Evolutionary conservation across 2,113 vertebrate species (phyloP).

Genomic region (Naja naja): DNA sequence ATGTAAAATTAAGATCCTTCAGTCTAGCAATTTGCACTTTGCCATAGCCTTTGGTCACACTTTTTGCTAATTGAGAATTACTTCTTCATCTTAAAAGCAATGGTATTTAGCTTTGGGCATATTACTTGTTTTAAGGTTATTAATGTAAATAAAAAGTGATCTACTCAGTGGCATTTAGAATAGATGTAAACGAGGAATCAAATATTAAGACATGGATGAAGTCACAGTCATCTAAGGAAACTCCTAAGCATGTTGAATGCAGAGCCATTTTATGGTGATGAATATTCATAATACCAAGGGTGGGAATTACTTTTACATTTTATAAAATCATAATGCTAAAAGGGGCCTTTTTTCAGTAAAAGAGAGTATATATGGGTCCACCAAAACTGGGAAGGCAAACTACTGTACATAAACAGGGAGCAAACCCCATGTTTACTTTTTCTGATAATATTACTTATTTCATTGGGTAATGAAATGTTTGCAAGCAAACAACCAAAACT

Average conservation of each 20-base stretch:
- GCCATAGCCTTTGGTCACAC: neutral
- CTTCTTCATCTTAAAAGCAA: constrained; percentile 24
- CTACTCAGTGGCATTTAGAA: constrained; percentile 2
- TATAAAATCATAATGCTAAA: neutral
- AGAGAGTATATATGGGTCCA: neutral
- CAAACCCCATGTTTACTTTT: neutral
- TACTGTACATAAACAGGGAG: neutral
- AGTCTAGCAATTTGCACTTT: constrained; percentile 17
- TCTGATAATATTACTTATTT: neutral
- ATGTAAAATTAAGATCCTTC: constrained; percentile 47
- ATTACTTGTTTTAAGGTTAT: constrained; percentile 29
- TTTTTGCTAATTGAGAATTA: constrained; percentile 17
- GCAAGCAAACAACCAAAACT: neutral
- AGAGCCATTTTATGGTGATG: neutral
- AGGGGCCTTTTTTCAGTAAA: neutral
- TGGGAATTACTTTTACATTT: neutral
- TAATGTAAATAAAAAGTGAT: constrained; percentile 30
- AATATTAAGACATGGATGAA: neutral
- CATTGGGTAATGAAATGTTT: neutral
- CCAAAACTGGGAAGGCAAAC: neutral
- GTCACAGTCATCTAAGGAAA: neutral
- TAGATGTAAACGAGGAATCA: neutral
- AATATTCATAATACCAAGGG: neutral
- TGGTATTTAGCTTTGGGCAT: constrained; percentile 42
- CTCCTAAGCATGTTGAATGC: neutral